A percentile compares a stretch with the other conserved stretches of the same genome.
These are phyloP conservation scores for Pontoporia blainvillei DNA, from an alignment of 2,113 vertebrate genomes.

Conservation along the genomic window DNA sequence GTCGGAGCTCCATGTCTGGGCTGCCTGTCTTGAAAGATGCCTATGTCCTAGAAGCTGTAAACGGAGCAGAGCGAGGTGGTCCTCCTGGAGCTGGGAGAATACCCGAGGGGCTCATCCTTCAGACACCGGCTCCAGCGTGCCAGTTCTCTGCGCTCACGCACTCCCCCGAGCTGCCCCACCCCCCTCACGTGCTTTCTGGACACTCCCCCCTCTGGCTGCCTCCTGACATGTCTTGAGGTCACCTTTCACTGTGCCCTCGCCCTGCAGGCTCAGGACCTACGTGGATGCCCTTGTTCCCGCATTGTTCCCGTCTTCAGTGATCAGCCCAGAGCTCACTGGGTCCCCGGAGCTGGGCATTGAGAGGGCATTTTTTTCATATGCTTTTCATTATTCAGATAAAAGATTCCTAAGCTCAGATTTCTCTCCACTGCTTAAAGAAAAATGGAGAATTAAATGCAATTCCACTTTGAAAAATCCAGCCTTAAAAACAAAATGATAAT, in stretches of 20 bases:
- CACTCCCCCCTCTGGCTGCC: no score
- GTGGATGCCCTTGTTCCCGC: neutral
- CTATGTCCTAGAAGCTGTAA: neutral
- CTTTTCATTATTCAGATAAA: slow-evolving; percentile 7
- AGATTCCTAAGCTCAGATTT: neutral
- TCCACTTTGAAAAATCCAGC: neutral
- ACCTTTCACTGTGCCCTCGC: rapidly evolving
- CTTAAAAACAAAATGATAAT: neutral
- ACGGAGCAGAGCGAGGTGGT: slow-evolving; percentile 38
- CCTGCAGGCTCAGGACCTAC: neutral
- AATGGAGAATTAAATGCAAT: neutral
- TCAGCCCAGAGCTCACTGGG: neutral
- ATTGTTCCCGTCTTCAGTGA: neutral
- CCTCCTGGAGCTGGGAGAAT: slow-evolving; percentile 35
- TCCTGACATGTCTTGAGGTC: neutral
- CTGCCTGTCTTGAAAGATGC: neutral
- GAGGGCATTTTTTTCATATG: neutral
- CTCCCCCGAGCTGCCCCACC: rapidly evolving
- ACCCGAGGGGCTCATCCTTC: neutral
- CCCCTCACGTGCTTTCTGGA: neutral
- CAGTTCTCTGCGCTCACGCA: no score
- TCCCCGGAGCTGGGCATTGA: neutral
- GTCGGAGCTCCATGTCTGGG: neutral
- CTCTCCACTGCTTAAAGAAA: neutral
- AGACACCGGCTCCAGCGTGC: neutral